Evolutionary conservation across 2,888 invertebrate genomes (phyloP), one percentile per base, ranked within the genome.

Genomic region (Bruchidius siliquastri): DNA sequence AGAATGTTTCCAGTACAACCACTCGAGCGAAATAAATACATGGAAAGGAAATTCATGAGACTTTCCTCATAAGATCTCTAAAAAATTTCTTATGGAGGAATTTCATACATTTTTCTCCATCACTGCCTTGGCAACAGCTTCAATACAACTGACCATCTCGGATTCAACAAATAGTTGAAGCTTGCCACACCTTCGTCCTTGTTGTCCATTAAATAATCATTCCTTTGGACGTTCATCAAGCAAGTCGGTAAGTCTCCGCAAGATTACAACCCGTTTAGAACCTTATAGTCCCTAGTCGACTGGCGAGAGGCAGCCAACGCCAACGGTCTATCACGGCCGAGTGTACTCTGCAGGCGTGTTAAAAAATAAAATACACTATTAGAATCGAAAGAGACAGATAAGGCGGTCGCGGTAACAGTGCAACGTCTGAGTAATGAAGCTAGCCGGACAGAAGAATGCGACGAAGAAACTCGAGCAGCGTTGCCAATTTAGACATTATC

Each of bases 381-480:
- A 86, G 86, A 86, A 84, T 84, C 83, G 83, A 82, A 85, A 83
- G 82, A 82, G 81, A 81, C 80, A 85, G 86, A 87, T 87, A 86
- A 87, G 84, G 84, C 81, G 84, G 85, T 84, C 85, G 86, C 86
- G 85, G 84, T 85, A 86, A 86, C 86, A 86, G 85, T 86, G 86
- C 85, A 49, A 49, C 85, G 85, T 85, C 84, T 82, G 77, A 79
- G 77, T 75, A 80, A 82, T 79, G 76, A 83, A 49, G 49, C 49
- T 49, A 49, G 76, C 80, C 85, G 83, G 76, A 74, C 72, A 32
- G 71, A 74, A 73, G 76, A 22, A 72, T 66, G 70, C 21, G 30
- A 30, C 21, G 68, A n/a, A 71, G 77, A 74, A 73, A 21, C 21
- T 75, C 72, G 73, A 73, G 49, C 49, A 13, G 18, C 49, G 49